Evolutionary conservation across 2,113 vertebrate genomes (phyloP).

Genomic region (Polypterus senegalus): DNA sequence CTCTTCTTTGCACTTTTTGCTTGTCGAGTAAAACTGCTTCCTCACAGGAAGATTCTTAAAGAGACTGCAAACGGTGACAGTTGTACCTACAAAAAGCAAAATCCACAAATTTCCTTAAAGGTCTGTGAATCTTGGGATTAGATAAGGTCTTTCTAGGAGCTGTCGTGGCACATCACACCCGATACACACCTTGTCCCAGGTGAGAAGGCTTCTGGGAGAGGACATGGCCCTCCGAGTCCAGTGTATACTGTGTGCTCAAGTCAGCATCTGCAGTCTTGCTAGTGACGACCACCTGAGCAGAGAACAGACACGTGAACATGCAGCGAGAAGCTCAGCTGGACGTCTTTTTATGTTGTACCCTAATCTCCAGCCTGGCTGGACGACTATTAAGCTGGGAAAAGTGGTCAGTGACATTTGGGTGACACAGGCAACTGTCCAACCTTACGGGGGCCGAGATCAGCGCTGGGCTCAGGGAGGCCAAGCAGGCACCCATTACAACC

Average conservation of each 20-base stretch:
- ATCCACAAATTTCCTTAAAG: no score
- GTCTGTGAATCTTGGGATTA: no score
- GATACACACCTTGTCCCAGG: constrained; percentile 68
- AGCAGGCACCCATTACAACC: background rate
- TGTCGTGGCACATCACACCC: background rate
- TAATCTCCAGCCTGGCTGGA: no score
- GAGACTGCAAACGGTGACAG: constrained; percentile 69
- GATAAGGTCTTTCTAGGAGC: no score
- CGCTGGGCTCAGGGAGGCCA: background rate
- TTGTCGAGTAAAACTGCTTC: constrained; percentile 78
- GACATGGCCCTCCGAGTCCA: constrained; percentile 64
- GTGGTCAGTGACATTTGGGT: no score
- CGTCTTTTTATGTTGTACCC: no score
- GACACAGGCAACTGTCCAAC: no score
- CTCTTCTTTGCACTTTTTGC: constrained; percentile 86
- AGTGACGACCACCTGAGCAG: constrained; percentile 67
- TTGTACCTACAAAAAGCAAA: constrained; percentile 64
- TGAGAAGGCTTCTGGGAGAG: constrained; percentile 79
- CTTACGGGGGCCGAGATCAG: background rate
- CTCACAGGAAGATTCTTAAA: constrained; percentile 93
- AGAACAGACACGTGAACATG: constrained; percentile 4
- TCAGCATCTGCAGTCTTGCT: constrained; percentile 45
- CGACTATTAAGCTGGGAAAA: no score
- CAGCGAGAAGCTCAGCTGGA: no score
- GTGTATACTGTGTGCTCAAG: constrained; percentile 63